phyloP scores from a whole-genome alignment of 1,140 invertebrate genomes.

The Cardiocondyla obscurior region DNA sequence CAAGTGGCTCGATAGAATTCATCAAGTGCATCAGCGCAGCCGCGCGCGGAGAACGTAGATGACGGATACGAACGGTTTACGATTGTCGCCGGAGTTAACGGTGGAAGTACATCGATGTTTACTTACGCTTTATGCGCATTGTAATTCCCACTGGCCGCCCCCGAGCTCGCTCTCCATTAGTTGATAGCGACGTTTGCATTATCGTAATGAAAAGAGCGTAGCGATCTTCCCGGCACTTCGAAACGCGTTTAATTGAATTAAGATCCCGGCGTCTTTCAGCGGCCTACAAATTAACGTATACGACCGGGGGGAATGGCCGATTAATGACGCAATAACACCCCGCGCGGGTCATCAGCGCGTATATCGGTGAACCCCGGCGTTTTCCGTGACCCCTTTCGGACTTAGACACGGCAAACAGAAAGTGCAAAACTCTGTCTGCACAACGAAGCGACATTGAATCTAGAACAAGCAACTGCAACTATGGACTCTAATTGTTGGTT shows the following conservation, averaged over 20 bases:
- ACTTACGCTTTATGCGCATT: slow-evolving; percentile 36
- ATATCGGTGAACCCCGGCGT: not conserved
- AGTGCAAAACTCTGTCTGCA: slow-evolving; percentile 9
- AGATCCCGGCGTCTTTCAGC: not conserved
- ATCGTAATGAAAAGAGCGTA: slow-evolving; percentile 49
- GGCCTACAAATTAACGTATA: slow-evolving; percentile 38
- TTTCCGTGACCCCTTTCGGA: not conserved
- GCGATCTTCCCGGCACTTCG: not conserved
- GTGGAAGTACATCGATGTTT: slow-evolving; percentile 29
- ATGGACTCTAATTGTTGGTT: slow-evolving; percentile 12
- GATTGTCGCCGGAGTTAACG: slow-evolving; percentile 29
- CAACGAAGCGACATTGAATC: not conserved
- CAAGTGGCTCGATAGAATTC: slow-evolving; percentile 57
- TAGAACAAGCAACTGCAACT: not conserved
- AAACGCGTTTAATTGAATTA: slow-evolving; percentile 39
- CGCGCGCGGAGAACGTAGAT: not conserved
- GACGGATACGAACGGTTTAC: slow-evolving; percentile 49
- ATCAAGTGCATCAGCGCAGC: slow-evolving; percentile 31
- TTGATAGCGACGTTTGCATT: slow-evolving; percentile 28
- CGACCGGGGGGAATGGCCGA: not conserved
- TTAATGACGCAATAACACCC: not conserved
- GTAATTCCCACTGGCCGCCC: slow-evolving; percentile 7
- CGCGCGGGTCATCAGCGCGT: not conserved
- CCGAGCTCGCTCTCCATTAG: slow-evolving; percentile 15
- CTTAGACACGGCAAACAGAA: slow-evolving; percentile 10